A percentile compares a stretch with the other conserved stretches of the same genome.
These are phyloP conservation scores for Bemisia tabaci DNA, from an alignment of 1,140 invertebrate species.

Conservation along the genomic window DNA sequence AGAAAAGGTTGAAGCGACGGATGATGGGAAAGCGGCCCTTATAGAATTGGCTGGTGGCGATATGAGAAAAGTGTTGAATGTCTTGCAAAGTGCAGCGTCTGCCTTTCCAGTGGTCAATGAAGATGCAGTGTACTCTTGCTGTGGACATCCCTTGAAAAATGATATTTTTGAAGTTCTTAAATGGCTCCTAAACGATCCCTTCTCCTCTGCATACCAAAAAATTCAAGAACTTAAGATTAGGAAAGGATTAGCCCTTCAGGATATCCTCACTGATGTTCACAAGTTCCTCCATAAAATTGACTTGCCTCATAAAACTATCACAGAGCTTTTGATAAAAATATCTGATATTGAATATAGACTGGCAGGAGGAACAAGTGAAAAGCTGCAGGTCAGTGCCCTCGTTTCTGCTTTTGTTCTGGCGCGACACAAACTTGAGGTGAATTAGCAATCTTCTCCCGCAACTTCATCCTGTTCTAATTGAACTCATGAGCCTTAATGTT, in stretches of 20 bases:
- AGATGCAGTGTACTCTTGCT: constrained; percentile 88
- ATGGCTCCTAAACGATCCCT: constrained; percentile 77
- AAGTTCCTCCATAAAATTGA: constrained; percentile 64
- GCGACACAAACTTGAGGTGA: constrained; percentile 19
- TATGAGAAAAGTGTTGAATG: constrained; percentile 94
- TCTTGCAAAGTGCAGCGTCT: constrained; percentile 81
- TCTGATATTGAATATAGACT: constrained; percentile 44
- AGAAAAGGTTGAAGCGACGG: constrained; percentile 74
- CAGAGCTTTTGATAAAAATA: constrained; percentile 42
- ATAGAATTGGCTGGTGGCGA: constrained; percentile 87
- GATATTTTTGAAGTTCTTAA: constrained; percentile 84
- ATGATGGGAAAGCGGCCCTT: constrained; percentile 83
- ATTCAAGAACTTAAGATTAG: constrained; percentile 67
- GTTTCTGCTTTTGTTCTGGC: constrained; percentile 39
- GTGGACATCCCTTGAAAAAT: constrained; percentile 81
- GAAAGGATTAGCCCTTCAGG: constrained; percentile 78
- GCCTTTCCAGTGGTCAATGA: constrained; percentile 79
- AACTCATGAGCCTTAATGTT: too few species aligned
- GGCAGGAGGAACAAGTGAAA: constrained; percentile 42
- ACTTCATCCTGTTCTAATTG: too few species aligned
- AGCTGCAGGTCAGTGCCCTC: constrained; percentile 42
- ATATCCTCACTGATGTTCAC: constrained; percentile 83
- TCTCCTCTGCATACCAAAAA: constrained; percentile 70
- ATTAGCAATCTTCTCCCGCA: too few species aligned
- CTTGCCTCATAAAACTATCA: constrained; percentile 38